phyloP scores from a whole-genome alignment of 2,113 vertebrate genomes.

The Erinaceus europaeus region DNA sequence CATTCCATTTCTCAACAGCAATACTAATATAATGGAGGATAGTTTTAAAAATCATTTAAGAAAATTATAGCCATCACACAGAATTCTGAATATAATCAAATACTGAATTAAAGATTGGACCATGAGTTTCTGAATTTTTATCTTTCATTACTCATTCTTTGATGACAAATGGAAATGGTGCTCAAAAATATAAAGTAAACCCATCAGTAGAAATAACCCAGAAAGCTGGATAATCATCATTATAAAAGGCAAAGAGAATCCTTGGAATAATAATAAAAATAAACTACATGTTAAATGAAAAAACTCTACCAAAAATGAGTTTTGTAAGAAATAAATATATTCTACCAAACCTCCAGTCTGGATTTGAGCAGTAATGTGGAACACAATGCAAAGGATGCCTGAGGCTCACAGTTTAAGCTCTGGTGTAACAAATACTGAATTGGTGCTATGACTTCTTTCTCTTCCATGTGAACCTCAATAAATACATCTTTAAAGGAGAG shows the following conservation, averaged over 20 bases:
- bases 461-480: no score
- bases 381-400: neutral
- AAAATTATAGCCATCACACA: neutral
- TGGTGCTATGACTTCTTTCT: no score
- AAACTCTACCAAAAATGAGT: neutral
- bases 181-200: neutral
- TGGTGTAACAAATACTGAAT: no score
- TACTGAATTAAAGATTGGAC: neutral
- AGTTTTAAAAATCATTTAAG: neutral
- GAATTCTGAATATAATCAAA: neutral
- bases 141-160: neutral
- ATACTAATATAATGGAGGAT: neutral
- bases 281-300: neutral
- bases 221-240: neutral
- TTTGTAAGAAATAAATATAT: no score
- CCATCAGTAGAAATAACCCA: neutral
- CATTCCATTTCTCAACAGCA: neutral
- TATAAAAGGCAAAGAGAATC: neutral
- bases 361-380: neutral
- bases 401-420: neutral
- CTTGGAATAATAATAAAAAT: neutral
- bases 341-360: neutral
- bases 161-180: neutral
- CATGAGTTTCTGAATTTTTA: neutral
- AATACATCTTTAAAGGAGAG: no score